Conservation (phyloP, 2,113 vertebrate species). For the Kryptolebias marmoratus region DNA sequence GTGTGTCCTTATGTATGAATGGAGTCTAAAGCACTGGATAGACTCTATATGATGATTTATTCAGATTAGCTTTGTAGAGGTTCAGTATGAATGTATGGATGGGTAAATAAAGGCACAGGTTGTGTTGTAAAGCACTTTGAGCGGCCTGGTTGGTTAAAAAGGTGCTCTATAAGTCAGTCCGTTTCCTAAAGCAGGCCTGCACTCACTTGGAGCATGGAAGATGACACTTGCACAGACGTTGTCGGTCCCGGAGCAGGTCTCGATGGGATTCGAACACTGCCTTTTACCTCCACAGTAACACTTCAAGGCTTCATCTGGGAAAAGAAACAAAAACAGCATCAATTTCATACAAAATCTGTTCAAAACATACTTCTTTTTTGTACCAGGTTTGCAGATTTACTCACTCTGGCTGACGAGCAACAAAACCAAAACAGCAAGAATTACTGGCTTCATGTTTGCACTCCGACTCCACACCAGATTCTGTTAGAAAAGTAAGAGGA, state of each 20-base stretch:
- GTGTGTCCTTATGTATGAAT: no score
- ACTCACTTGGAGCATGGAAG: not conserved
- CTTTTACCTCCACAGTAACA: slow-evolving; percentile 26
- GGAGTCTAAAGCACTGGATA: no score
- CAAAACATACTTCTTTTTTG: no score
- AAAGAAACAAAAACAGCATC: not conserved
- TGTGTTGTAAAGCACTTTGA: no score
- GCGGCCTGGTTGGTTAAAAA: no score
- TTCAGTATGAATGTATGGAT: no score
- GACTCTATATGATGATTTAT: no score
- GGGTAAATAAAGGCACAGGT: no score
- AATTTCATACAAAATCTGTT: no score
- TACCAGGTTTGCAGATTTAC: not conserved
- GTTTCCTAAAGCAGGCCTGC: not conserved
- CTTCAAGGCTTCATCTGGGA: slow-evolving; percentile 32
- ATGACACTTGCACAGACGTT: not conserved
- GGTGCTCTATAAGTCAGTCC: no score
- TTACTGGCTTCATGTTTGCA: slow-evolving; percentile 37
- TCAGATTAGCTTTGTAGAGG: no score
- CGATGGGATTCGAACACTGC: fast-evolving
- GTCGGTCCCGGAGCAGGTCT: slow-evolving; percentile 14
- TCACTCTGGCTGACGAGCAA: slow-evolving; percentile 40
- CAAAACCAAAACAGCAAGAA: slow-evolving; percentile 14
- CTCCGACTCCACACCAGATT: no score
- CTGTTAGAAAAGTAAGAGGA: not conserved